Conservation (phyloP, 2,113 vertebrate species). For the Ceuthmochares aereus region DNA sequence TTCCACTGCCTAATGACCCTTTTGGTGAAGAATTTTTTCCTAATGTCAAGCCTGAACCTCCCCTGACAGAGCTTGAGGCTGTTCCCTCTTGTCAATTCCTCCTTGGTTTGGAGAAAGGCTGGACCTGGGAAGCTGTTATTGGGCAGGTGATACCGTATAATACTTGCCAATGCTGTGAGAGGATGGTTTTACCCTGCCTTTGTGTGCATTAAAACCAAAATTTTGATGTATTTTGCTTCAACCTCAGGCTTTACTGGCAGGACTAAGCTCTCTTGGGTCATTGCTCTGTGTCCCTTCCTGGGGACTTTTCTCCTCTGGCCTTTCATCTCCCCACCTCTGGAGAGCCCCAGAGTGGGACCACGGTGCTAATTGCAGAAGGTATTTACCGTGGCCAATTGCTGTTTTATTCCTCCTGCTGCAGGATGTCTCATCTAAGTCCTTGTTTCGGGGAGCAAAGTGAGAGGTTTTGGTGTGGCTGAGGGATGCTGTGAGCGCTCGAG, state of each 20-base stretch:
- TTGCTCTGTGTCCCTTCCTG: not conserved
- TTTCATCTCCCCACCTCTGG: accelerated
- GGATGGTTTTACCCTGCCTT: not conserved
- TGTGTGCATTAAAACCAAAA: not conserved
- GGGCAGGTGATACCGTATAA: not conserved
- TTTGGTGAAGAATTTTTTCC: no score
- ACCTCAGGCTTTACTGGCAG: not conserved
- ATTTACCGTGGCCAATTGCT: not conserved
- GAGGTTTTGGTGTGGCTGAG: accelerated
- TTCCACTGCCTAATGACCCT: no score
- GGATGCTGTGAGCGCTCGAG: not conserved
- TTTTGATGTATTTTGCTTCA: not conserved
- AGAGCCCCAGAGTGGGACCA: accelerated
- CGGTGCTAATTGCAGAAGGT: not conserved
- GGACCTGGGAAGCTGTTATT: not conserved
- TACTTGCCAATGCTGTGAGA: not conserved
- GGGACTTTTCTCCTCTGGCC: not conserved
- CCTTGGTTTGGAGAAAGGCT: not conserved
- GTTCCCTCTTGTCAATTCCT: no score
- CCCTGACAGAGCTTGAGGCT: no score
- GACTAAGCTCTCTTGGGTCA: not conserved
- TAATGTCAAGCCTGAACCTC: no score
- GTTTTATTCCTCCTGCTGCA: not conserved
- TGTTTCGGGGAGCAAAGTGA: not conserved
- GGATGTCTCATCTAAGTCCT: not conserved